These are phyloP conservation scores for Pristionchus fissidentatus DNA, from an alignment of 2,888 invertebrate genomes.

Conservation along the genomic window DNA sequence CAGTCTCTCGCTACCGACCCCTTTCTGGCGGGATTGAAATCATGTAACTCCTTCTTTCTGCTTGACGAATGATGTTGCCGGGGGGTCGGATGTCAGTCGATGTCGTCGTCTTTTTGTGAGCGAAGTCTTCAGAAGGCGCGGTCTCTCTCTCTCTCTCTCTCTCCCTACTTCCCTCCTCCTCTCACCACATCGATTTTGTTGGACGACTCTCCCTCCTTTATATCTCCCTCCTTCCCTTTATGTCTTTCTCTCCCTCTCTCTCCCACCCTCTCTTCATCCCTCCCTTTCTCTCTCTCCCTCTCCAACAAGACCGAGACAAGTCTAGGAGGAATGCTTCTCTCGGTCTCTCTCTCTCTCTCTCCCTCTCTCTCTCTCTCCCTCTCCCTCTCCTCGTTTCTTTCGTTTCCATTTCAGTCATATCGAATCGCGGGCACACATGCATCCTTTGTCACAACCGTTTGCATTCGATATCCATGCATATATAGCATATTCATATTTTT, in stretches of 20 bases:
- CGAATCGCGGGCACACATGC: too few relatives aligned
- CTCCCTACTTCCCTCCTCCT: too few relatives aligned
- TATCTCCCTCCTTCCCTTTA: not conserved
- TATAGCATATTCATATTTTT: too few relatives aligned
- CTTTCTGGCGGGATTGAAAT: too few relatives aligned
- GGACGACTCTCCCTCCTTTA: not conserved
- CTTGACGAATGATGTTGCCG: too few relatives aligned
- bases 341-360: not conserved
- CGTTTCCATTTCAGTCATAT: too few relatives aligned
- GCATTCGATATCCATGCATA: too few relatives aligned
- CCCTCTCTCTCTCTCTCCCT: not conserved
- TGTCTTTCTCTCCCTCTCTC: not conserved
- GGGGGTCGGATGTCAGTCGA: not conserved
- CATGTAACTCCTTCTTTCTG: too few relatives aligned
- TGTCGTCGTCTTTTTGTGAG: not conserved
- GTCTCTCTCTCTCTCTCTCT: conserved; percentile 24
- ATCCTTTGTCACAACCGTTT: too few relatives aligned
- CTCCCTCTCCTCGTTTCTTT: too few relatives aligned
- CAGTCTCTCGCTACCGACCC: too few relatives aligned
- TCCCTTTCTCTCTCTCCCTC: not conserved
- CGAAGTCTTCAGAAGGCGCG: not conserved
- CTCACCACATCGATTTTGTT: conserved; percentile 16
- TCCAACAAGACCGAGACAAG: conserved; percentile 3
- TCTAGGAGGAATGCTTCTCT: not conserved
- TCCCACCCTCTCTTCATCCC: too few relatives aligned